phyloP scores from a whole-genome alignment of 2,797 vertebrate genomes.

The Okamejei kenojei region DNA sequence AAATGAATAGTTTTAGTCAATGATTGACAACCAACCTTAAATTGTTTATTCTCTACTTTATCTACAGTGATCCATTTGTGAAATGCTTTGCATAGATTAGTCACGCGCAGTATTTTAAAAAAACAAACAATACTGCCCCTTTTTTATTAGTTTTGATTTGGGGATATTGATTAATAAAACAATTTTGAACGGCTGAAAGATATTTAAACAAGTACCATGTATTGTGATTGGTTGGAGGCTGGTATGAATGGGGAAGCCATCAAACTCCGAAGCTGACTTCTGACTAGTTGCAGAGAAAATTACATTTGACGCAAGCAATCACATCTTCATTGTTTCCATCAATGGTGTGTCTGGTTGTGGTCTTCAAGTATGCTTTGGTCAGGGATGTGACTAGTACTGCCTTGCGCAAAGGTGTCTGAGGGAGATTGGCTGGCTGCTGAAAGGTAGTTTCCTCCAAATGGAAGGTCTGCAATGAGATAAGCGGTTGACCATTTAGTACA shows the following conservation, averaged over 20 bases:
- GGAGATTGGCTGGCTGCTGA: no score
- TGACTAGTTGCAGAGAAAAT: not conserved
- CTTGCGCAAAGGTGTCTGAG: no score
- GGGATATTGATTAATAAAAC: not conserved
- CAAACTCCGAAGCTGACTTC: not conserved
- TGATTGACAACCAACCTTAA: constrained; percentile 15
- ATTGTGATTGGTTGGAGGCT: not conserved
- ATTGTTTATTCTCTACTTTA: constrained; percentile 15
- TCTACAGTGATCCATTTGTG: not conserved
- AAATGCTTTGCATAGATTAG: not conserved
- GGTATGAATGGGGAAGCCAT: not conserved
- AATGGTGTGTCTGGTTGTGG: not conserved
- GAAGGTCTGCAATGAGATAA: no score
- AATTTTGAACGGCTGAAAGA: not conserved
- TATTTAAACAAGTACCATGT: not conserved
- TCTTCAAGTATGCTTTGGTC: not conserved
- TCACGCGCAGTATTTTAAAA: not conserved
- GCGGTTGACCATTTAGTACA: no score
- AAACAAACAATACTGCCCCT: not conserved
- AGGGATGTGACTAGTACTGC: not conserved
- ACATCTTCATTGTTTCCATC: not conserved
- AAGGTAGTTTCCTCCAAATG: no score
- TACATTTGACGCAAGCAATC: not conserved
- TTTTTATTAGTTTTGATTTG: constrained; percentile 11
- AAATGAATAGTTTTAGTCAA: constrained; percentile 24